A percentile compares a stretch with the other conserved stretches of the same genome.
phyloP scores from a whole-genome alignment of 2,888 invertebrate genomes.

The Apotomis betuletana region DNA sequence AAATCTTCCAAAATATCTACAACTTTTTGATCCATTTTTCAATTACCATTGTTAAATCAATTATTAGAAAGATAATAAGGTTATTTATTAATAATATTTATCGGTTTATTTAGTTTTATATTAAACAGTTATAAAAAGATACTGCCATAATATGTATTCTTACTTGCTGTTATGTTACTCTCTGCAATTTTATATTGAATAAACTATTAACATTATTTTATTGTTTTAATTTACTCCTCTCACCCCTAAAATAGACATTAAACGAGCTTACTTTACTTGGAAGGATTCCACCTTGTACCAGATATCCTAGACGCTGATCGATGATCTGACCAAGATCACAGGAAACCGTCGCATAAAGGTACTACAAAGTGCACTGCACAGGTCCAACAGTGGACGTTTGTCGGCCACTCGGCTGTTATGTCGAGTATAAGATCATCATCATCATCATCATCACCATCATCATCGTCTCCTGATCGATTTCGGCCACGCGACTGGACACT shows the following conservation, averaged over 20 bases:
- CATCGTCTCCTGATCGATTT: too few species aligned
- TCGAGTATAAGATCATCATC: too few species aligned
- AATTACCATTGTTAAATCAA: slow-evolving; percentile 43
- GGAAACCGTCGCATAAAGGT: too few species aligned
- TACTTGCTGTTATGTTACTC: slow-evolving; percentile 49
- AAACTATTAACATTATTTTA: slow-evolving; percentile 51
- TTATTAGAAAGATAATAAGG: slow-evolving; percentile 40
- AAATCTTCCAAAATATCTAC: neutral
- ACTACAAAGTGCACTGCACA: too few species aligned
- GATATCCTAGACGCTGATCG: too few species aligned
- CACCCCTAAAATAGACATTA: neutral
- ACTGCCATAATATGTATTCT: slow-evolving; percentile 51
- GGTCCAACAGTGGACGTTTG: too few species aligned
- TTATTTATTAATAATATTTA: slow-evolving; percentile 41
- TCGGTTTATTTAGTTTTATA: slow-evolving; percentile 32
- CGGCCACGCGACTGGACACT: too few species aligned
- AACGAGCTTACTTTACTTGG: neutral
- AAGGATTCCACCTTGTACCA: too few species aligned
- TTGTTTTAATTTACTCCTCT: slow-evolving; percentile 43
- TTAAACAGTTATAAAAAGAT: slow-evolving; percentile 30
- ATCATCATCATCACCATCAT: too few species aligned
- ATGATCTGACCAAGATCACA: too few species aligned
- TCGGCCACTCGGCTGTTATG: too few species aligned
- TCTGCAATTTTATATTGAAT: slow-evolving; percentile 56
- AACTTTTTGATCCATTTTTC: slow-evolving; percentile 44